phyloP scores from a whole-genome alignment of 2,113 vertebrate species.

The Erythrolamprus reginae region DNA sequence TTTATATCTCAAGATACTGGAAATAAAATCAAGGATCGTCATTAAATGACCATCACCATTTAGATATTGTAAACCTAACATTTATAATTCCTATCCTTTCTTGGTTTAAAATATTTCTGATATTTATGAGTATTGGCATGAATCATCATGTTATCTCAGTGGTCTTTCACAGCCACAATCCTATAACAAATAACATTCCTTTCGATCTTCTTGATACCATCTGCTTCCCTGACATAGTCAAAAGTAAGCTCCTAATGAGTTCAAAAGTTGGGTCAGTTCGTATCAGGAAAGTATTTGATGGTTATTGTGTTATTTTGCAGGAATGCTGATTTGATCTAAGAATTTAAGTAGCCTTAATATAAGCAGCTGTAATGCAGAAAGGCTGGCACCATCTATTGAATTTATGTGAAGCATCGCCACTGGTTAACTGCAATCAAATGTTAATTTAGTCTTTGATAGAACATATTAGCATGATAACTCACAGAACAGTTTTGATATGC shows the following conservation, averaged over 20 bases:
- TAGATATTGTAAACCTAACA: not conserved
- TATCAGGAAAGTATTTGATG: not conserved
- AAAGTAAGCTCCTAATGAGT: conserved; percentile 15
- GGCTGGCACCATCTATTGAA: conserved; percentile 45
- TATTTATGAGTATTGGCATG: not conserved
- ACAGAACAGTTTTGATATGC: conserved; percentile 57
- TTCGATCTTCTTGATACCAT: not conserved
- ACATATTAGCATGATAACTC: conserved; percentile 63
- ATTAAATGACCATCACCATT: conserved; percentile 1
- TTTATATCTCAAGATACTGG: conserved; percentile 17
- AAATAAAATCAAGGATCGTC: conserved; percentile 12
- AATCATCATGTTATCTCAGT: not conserved
- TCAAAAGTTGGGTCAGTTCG: conserved; percentile 32
- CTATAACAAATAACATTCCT: not conserved
- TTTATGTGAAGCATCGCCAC: conserved; percentile 45
- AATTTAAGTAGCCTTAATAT: conserved; percentile 44
- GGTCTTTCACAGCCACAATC: not conserved
- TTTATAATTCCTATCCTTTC: not conserved
- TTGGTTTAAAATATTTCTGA: not conserved
- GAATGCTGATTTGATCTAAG: conserved; percentile 26
- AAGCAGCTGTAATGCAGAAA: conserved; percentile 46
- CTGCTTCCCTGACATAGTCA: conserved; percentile 29
- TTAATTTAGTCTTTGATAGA: conserved; percentile 67
- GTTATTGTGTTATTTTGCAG: conserved; percentile 31
- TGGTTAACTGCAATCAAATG: conserved; percentile 62